These are phyloP conservation scores for Eleginops maclovinus DNA, from an alignment of 2,113 vertebrate species.

Conservation along the genomic window DNA sequence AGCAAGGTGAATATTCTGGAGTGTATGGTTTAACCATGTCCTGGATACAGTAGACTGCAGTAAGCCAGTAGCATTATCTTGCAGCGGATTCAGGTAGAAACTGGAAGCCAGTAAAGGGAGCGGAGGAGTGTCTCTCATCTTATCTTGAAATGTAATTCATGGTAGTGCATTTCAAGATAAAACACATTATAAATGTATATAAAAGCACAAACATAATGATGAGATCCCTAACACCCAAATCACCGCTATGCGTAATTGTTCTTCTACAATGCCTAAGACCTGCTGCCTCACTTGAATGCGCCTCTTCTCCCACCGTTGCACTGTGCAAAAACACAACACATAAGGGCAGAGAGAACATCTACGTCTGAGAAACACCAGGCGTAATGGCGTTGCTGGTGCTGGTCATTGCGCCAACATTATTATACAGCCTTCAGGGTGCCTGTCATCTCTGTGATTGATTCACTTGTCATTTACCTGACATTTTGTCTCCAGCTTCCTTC, in stretches of 20 bases:
- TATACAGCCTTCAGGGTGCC: not conserved
- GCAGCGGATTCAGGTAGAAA: too few relatives aligned
- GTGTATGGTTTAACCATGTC: too few relatives aligned
- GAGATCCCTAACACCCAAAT: too few relatives aligned
- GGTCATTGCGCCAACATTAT: not conserved
- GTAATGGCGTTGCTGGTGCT: not conserved
- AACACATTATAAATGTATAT: too few relatives aligned
- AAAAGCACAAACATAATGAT: too few relatives aligned
- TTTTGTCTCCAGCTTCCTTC: constrained; percentile 7
- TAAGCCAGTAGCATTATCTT: too few relatives aligned
- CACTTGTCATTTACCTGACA: not conserved
- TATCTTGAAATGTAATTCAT: not conserved
- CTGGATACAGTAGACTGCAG: too few relatives aligned
- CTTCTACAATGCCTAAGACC: not conserved
- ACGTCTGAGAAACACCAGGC: too few relatives aligned
- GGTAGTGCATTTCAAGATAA: too few relatives aligned
- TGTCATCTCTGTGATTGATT: constrained; percentile 17
- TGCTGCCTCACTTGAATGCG: not conserved
- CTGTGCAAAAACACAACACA: too few relatives aligned
- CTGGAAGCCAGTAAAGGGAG: too few relatives aligned
- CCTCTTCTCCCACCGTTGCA: not conserved
- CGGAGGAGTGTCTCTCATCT: not conserved
- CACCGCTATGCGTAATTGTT: not conserved
- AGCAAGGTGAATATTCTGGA: too few relatives aligned
- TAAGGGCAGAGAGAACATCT: not conserved